Percentiles rank a stretch among this genome's conserved stretches.
These are phyloP conservation scores for Orbicella faveolata DNA, from an alignment of 64 coral and sea anemone genomes.

Conservation along the genomic window DNA sequence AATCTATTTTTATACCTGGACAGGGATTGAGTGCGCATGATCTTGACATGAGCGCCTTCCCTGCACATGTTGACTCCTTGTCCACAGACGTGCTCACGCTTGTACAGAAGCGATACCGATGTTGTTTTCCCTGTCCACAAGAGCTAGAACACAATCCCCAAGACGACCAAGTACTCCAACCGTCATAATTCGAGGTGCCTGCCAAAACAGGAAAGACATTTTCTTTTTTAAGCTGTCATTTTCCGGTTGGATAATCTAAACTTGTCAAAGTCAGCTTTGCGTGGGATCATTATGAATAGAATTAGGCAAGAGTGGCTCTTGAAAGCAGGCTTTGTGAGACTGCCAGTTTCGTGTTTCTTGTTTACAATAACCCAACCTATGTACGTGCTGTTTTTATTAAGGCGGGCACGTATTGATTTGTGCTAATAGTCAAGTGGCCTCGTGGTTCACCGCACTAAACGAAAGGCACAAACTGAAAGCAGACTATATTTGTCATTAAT, in stretches of 20 bases:
- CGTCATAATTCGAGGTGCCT: slow-evolving; percentile 66
- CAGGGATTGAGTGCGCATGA: slow-evolving; percentile 68
- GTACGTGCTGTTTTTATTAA: background rate
- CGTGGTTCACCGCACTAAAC: slow-evolving; percentile 7
- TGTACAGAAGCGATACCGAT: slow-evolving; percentile 78
- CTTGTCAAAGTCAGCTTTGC: background rate
- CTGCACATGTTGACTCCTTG: slow-evolving; percentile 60
- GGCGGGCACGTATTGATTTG: background rate
- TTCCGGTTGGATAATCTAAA: background rate
- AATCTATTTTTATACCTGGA: slow-evolving; percentile 54
- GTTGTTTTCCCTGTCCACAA: slow-evolving; percentile 74
- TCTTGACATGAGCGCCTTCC: slow-evolving; percentile 44
- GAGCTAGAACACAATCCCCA: slow-evolving; percentile 74
- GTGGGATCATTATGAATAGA: background rate
- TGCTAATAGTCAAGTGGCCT: background rate
- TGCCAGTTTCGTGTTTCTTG: slow-evolving; percentile 1
- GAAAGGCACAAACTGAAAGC: background rate
- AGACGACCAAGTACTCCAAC: slow-evolving; percentile 76
- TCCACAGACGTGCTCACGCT: slow-evolving; percentile 62
- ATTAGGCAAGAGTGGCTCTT: background rate
- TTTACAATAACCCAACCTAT: background rate
- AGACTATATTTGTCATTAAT: background rate
- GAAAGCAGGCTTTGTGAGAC: background rate
- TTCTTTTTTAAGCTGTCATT: background rate
- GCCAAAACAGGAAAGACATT: background rate